Conservation (phyloP, 2,888 invertebrate genomes). For the Aelia acuminata region DNA sequence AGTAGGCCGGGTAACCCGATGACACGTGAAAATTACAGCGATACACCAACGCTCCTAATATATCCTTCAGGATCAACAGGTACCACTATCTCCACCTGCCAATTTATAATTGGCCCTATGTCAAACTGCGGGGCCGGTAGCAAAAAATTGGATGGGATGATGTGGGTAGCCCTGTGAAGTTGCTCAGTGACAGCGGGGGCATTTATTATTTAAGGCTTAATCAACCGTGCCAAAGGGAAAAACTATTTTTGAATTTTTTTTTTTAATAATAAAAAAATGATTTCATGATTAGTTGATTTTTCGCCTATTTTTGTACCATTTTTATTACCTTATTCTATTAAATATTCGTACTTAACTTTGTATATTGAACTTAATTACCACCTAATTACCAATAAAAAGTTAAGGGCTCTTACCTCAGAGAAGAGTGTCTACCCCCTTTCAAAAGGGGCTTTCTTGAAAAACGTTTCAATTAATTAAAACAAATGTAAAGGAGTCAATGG, state of each 20-base stretch:
- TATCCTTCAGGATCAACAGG: constrained; percentile 43
- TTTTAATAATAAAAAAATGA: too few relatives aligned
- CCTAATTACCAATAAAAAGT: too few relatives aligned
- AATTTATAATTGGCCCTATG: constrained; percentile 19
- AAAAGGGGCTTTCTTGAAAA: too few relatives aligned
- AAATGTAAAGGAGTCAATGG: too few relatives aligned
- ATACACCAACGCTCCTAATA: background rate
- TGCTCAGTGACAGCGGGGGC: background rate
- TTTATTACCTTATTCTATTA: too few relatives aligned
- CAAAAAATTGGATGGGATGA: background rate
- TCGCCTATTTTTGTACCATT: too few relatives aligned
- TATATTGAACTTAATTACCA: too few relatives aligned
- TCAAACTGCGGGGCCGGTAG: background rate
- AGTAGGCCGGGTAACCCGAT: background rate
- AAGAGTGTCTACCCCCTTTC: too few relatives aligned
- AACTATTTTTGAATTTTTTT: background rate
- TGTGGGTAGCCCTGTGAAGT: background rate
- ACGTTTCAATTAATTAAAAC: too few relatives aligned
- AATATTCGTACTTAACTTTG: too few relatives aligned
- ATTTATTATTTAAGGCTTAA: background rate
- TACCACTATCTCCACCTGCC: background rate
- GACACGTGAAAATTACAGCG: constrained; percentile 26
- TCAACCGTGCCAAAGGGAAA: background rate
- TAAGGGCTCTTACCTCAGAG: too few relatives aligned
- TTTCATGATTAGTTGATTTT: too few relatives aligned